These are phyloP conservation scores for Imbricaverruca yamaguchii DNA, from an alignment of 2,888 invertebrate genomes.

Conservation along the genomic window DNA sequence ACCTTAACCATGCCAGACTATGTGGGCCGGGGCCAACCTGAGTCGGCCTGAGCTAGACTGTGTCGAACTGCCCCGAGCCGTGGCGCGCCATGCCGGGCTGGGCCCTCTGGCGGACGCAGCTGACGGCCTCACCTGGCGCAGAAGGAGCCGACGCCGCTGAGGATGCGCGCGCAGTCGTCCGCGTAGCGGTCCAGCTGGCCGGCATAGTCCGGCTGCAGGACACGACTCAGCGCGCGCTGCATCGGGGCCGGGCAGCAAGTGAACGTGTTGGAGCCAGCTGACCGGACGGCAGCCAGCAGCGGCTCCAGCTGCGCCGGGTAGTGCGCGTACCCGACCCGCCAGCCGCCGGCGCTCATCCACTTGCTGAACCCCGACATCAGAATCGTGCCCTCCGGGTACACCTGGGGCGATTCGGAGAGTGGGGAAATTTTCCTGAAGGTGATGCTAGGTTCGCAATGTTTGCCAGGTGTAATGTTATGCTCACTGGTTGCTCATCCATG, in stretches of 20 bases:
- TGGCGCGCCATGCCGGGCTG: too few relatives aligned
- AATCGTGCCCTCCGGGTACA: constrained; percentile 33
- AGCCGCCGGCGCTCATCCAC: constrained; percentile 33
- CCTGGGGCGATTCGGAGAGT: constrained; percentile 17
- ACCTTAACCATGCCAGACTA: too few relatives aligned
- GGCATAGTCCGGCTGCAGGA: constrained; percentile 22
- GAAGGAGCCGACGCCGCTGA: constrained; percentile 21
- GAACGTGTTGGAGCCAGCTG: constrained; percentile 41
- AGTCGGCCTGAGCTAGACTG: too few relatives aligned
- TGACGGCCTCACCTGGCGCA: constrained; percentile 25
- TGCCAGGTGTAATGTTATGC: too few relatives aligned
- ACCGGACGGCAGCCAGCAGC: constrained; percentile 34
- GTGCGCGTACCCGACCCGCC: constrained; percentile 33
- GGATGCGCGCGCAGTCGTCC: constrained; percentile 6
- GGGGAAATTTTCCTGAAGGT: too few relatives aligned
- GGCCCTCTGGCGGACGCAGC: neutral
- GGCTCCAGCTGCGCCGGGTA: constrained; percentile 28
- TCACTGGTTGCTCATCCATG: too few relatives aligned
- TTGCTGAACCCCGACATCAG: constrained; percentile 32
- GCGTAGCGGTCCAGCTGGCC: constrained; percentile 16
- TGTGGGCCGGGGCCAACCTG: too few relatives aligned
- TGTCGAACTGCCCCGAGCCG: too few relatives aligned
- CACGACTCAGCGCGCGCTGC: constrained; percentile 34
- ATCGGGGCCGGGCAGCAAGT: constrained; percentile 38
- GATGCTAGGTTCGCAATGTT: too few relatives aligned